These are phyloP conservation scores for Amphipyra berbera DNA, from an alignment of 2,888 invertebrate species.

Conservation along the genomic window DNA sequence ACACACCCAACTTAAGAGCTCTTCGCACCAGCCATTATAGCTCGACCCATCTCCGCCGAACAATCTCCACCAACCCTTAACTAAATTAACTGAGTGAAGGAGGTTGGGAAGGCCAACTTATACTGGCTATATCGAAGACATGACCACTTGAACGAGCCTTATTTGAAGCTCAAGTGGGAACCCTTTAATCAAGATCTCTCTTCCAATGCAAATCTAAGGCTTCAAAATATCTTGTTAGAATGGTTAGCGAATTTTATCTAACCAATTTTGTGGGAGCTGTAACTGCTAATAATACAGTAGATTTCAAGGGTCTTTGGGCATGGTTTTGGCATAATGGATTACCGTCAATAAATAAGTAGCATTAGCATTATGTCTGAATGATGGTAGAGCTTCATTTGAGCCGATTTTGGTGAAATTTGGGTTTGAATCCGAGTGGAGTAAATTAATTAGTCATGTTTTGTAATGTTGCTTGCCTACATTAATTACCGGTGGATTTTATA, in stretches of 20 bases:
- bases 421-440: conserved; percentile 68
- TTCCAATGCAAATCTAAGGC: conserved; percentile 51
- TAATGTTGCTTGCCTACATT: conserved; percentile 59
- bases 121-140: conserved; percentile 76
- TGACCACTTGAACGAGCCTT: conserved; percentile 81
- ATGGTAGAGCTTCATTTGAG: conserved; percentile 74
- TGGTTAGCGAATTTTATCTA: conserved; percentile 56
- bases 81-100: conserved; percentile 72
- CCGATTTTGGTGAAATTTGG: conserved; percentile 79
- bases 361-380: conserved; percentile 76
- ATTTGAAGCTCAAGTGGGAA: conserved; percentile 75
- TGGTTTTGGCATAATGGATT: conserved; percentile 77
- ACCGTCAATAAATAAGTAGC: conserved; percentile 84
- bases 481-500: conserved; percentile 59
- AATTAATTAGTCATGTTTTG: conserved; percentile 74
- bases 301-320: conserved; percentile 46
- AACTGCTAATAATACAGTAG: conserved; percentile 23
- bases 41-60: conserved; percentile 66
- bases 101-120: conserved; percentile 66
- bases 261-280: conserved; percentile 61
- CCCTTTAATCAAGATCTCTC: conserved; percentile 63
- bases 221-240: conserved; percentile 58
- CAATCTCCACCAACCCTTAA: conserved; percentile 62
- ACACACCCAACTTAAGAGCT: conserved; percentile 74
- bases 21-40: conserved; percentile 67